These are phyloP conservation scores for Meriones psammophilus DNA, from an alignment of 2,797 vertebrate species.

Conservation along the genomic window DNA sequence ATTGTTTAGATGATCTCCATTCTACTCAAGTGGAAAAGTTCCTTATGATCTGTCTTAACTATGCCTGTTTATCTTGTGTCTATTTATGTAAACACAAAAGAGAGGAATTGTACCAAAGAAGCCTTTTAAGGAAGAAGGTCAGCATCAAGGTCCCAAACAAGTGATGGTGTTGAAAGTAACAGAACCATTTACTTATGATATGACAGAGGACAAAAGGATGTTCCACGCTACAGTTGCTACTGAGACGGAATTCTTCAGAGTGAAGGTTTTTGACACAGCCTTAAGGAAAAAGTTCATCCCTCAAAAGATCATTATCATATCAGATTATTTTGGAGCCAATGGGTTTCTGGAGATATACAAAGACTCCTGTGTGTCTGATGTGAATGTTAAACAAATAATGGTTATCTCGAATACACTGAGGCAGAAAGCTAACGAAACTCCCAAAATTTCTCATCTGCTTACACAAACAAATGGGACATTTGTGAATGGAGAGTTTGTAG, in stretches of 20 bases:
- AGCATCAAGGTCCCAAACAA: not conserved
- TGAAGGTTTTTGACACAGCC: slow-evolving; percentile 44
- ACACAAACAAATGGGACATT: not conserved
- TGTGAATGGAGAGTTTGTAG: slow-evolving; percentile 57
- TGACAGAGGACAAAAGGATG: not conserved
- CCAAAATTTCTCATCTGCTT: slow-evolving; percentile 39
- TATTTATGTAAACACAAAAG: slow-evolving; percentile 43
- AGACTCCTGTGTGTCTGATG: not conserved
- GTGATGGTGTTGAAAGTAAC: slow-evolving; percentile 68
- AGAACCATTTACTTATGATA: slow-evolving; percentile 40
- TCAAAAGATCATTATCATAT: slow-evolving; percentile 43
- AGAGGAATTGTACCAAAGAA: not conserved
- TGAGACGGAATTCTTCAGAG: slow-evolving; percentile 57
- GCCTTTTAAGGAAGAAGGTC: not conserved
- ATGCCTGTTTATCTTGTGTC: not conserved
- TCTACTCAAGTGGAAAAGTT: not conserved
- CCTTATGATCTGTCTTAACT: not conserved
- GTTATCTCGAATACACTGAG: not conserved
- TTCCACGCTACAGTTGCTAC: slow-evolving; percentile 75
- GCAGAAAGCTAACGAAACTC: slow-evolving; percentile 5
- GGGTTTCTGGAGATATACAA: slow-evolving; percentile 58
- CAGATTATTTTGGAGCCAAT: not conserved
- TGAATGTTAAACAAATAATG: not conserved
- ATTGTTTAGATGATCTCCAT: not conserved
- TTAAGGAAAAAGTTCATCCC: slow-evolving; percentile 55